Evolutionary conservation across 1,140 invertebrate species (phyloP).

Genomic region (Saccostrea echinata): DNA sequence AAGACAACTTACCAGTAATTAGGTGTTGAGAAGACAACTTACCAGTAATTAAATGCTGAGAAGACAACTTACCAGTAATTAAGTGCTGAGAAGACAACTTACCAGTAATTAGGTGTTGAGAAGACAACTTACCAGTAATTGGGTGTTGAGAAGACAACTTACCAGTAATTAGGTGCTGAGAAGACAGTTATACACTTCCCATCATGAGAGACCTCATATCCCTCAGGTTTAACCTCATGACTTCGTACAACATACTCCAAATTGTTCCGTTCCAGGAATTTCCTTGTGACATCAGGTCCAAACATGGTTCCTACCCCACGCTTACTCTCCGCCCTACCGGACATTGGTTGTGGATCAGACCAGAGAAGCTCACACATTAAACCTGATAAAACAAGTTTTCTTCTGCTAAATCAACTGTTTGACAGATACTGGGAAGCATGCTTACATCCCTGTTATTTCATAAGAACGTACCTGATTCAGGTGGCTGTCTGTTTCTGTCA

Average conservation of each 20-base stretch:
- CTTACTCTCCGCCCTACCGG: conserved; percentile 94
- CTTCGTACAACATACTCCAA: conserved; percentile 96
- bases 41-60: no score
- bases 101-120: no score
- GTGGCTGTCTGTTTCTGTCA: conserved; percentile 96
- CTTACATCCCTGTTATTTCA: neutral
- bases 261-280: conserved; percentile 91
- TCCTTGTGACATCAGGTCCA: conserved; percentile 96
- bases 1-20: no score
- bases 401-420: no score
- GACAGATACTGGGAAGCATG: neutral
- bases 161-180: conserved; percentile 99
- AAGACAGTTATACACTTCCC: conserved; percentile 83
- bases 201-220: conserved; percentile 96
- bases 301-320: conserved; percentile 99
- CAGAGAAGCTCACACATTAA: conserved; percentile 98
- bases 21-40: no score
- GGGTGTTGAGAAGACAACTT: conserved; percentile 68
- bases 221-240: conserved; percentile 98
- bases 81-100: no score
- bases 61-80: no score
- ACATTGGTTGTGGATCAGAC: conserved; percentile 97
- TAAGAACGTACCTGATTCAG: conserved; percentile 88
- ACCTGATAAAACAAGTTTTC: conserved; percentile 76
- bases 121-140: no score